Base-by-base conservation (phyloP, 1,140 invertebrate genomes). In the Meloidogyne floridensis region DNA sequence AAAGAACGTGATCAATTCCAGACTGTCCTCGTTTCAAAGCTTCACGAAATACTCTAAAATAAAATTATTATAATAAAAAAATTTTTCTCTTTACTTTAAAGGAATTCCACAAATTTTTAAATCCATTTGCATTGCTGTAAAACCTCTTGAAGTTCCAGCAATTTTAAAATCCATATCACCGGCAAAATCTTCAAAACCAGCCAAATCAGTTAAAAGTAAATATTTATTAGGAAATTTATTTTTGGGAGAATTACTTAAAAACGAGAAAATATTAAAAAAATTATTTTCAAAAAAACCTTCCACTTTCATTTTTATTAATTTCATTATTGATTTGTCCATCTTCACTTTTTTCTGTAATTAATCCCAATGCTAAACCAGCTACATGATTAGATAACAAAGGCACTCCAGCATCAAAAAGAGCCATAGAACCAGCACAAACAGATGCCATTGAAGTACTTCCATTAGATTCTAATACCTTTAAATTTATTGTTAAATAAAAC, bases 101-200 rank as follows among this genome's bases (percentile, higher is more conserved):
- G 96, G 95, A 47, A 99, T 89, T 0, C 97, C 97, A 0, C 94
- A 93, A 73, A 98, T 92, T 92, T 98, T 99, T 42, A 98, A 93
- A 90, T 99, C 89, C 20, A 92, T 87, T 91, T 99, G 97, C 42
- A 99, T 91, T 2, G 96, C 95, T 3, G 96, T 98, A 13, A 98
- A 93, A 4, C 96, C 96, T 86, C 94, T 94, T 85, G 93, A 94
- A 0, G 96, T 97, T 77, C 88, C 97, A 2, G 96, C 95, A 82
- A 99, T 92, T 92, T 99, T 99, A 91, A 99, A 98, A 91, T 99
- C 97, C 97, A 99, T 99, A 88, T 99, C 97, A 2, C 97, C 97
- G 90, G 97, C 92, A 91, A 97, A 98, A 91, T 99, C 97, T 92
- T 99, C 97, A 87, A 98, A 96, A 73, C 97, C 97, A 90, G 97